Evolutionary conservation across 2,113 vertebrate genomes (phyloP).

Genomic region (Coptodon bakossiorum): DNA sequence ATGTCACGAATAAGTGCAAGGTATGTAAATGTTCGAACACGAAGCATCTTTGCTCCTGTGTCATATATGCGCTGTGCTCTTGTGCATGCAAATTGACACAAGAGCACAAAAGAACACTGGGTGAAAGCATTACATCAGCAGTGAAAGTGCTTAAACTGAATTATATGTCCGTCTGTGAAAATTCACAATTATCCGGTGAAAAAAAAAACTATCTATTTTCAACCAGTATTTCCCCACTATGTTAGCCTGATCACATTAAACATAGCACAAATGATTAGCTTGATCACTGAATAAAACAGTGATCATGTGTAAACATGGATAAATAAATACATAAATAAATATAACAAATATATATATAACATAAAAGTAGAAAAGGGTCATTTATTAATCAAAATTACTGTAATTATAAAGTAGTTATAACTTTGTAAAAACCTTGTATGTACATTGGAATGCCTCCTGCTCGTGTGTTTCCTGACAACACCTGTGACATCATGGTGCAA

Average conservation of each 20-base stretch:
- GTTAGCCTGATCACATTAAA: background rate
- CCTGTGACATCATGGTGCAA: background rate
- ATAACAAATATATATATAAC: background rate
- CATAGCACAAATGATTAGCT: background rate
- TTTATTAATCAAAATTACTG: background rate
- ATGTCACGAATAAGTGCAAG: slow-evolving; percentile 1
- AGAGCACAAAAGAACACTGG: background rate
- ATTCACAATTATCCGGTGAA: background rate
- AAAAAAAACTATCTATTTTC: background rate
- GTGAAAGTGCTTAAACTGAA: background rate
- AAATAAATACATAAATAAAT: background rate
- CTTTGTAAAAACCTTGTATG: background rate
- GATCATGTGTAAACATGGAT: background rate
- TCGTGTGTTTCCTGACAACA: background rate
- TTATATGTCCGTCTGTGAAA: background rate
- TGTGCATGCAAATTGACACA: background rate
- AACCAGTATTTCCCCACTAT: background rate
- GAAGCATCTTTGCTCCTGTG: background rate
- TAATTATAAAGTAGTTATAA: background rate
- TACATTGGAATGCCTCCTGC: background rate
- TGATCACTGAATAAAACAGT: background rate
- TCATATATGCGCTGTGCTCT: background rate
- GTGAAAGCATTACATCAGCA: background rate
- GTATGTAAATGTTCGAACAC: background rate
- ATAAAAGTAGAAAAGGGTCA: background rate